Percentiles rank a stretch among this genome's conserved stretches.
Evolutionary conservation across 2,888 invertebrate species (phyloP).

Genomic region (Volucella zonaria): DNA sequence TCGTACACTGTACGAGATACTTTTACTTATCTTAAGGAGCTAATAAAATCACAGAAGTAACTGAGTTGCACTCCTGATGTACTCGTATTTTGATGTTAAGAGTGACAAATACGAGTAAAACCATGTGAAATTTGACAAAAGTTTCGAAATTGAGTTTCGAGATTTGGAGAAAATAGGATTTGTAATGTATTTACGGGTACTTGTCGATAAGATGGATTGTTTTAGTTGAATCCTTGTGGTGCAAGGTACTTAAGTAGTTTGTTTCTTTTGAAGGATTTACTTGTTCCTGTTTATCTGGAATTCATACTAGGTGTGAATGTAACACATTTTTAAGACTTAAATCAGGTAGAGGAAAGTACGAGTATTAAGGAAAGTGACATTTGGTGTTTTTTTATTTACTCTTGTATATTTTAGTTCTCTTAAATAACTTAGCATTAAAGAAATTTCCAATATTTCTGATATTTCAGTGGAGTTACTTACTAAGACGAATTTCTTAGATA

Average conservation of each 20-base stretch:
- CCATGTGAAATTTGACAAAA: slow-evolving; percentile 52
- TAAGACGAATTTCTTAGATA: too few species aligned
- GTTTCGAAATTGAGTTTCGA: slow-evolving; percentile 50
- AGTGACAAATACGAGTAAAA: slow-evolving; percentile 40
- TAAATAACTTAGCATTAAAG: too few species aligned
- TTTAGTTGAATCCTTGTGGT: slow-evolving; percentile 26
- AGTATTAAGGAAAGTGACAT: too few species aligned
- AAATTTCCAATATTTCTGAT: too few species aligned
- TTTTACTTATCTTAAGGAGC: slow-evolving; percentile 18
- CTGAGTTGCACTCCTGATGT: slow-evolving; percentile 11
- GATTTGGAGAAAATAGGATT: slow-evolving; percentile 46
- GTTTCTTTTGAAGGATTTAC: background rate
- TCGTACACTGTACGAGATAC: too few species aligned
- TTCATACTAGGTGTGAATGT: too few species aligned
- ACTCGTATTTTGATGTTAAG: slow-evolving; percentile 15
- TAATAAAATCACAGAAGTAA: slow-evolving; percentile 41
- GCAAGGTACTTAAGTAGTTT: background rate
- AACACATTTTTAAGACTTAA: too few species aligned
- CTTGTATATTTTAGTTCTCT: too few species aligned
- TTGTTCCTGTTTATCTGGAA: background rate
- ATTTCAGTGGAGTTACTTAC: too few species aligned
- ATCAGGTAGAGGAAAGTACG: too few species aligned
- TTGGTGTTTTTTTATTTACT: too few species aligned
- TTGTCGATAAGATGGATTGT: slow-evolving; percentile 60
- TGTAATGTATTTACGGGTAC: slow-evolving; percentile 44